Base-by-base conservation (phyloP, 2,888 invertebrate genomes). In the Hirtodrosophila duncani region DNA sequence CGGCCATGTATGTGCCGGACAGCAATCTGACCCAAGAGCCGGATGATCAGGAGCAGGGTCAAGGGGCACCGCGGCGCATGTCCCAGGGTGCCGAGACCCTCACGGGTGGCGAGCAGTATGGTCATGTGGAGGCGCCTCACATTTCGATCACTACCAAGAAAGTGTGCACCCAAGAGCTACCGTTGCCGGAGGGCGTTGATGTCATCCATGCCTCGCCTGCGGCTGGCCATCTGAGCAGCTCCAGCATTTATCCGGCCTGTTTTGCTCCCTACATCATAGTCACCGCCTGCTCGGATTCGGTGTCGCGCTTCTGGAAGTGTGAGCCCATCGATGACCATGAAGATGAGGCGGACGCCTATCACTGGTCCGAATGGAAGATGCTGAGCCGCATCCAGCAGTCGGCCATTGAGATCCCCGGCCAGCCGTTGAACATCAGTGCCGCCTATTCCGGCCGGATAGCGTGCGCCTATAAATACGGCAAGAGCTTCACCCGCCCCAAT, bases 171-270 rank as follows among this genome's bases (percentile, higher is more conserved):
- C 96, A 97, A 85, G 92, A 93, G 38, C 88, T 98, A 38, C 93
- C 95, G 0, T 85, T 98, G 26, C 96, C 97, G 0, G 93, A 94
- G 50, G 95, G 94, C 2, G 97, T 98, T 5, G 95, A 96, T 84
- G 94, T 98, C 3, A 92, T 96, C 43, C 96, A 96, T 86, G 98
- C 97, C 0, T 92, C 95, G 0, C 96, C 98, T 0, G 96, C 98
- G 0, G 99, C 98, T 1, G 99, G 99, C 0, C 99, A 99, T 86
- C 89, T 99, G 29, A 97, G 98, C 84, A 98, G 98, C 0, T 97
- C 99, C 0, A 97, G 97, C 14, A 97, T 99, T 78, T 99, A 99
- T 88, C 98, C 99, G 3, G 98, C 98, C n/a, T 99, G 99, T 87
- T 92, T 97, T 81, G 97, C 99, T 0, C 99, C 99, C 0, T 99